Evolutionary conservation across 64 coral and sea anemone genomes (phyloP), one percentile per base, ranked within the genome.

Genomic region (Hydrozoanthus tunicans): DNA sequence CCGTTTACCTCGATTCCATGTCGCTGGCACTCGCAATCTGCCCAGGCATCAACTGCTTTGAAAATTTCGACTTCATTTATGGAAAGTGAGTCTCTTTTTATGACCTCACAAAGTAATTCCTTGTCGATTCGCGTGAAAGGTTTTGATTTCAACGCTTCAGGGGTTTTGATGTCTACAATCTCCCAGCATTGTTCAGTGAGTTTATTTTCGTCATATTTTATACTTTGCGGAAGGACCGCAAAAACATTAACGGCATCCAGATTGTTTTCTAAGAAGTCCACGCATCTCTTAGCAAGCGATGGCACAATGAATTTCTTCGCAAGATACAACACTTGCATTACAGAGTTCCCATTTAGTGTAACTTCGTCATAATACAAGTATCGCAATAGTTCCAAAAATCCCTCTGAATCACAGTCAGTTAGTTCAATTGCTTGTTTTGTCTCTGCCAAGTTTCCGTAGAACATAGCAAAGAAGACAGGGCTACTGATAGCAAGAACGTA

Each of bases 401-500:
- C 89, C 12, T 91, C 89, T 11, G 77, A 91, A 79, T 91, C 89
- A 17, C 89, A 91, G 89, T 91, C 89, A 12, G 64, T 62, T 8
- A 91, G 62, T 11, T 91, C 74, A 71, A 91, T 23, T 13, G 8
- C 32, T 12, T 91, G 9, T 61, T 53, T 17, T 70, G 10, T 91
- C 20, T 80, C 76, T 14, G 89, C 76, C 77, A 91, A 55, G 3
- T 71, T n/a, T 65, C 89, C 89, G 43, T 79, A 69, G 14, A 91
- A 91, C 89, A 91, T 91, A 17, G 76, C 89, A 26, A 91, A 91
- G 27, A 91, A 91, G 54, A 91, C 89, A 56, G 89, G 89, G 15
- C 89, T 91, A 15, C 89, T 70, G 55, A 91, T 81, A 3, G 89
- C 77, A 53, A 91, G 59, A 4, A 91, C 89, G 12, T 80, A 80